phyloP scores from a whole-genome alignment of 2,113 vertebrate species.

The Sminthopsis crassicaudata region DNA sequence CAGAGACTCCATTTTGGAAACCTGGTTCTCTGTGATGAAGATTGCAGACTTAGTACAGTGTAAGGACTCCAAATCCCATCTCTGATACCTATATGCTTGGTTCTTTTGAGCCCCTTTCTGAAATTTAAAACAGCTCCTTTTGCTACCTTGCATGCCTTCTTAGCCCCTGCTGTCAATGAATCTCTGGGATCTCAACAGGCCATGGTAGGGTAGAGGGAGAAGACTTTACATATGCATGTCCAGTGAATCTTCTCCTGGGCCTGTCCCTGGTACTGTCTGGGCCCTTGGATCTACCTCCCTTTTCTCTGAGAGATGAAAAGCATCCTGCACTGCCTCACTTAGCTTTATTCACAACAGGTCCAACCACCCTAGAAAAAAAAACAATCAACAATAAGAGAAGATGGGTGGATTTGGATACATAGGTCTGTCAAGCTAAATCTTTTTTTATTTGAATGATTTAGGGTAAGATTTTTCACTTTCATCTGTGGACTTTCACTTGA shows the following conservation, averaged over 20 bases:
- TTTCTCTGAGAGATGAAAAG: neutral
- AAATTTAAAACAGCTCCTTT: no score
- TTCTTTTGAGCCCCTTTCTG: neutral
- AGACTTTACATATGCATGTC: neutral
- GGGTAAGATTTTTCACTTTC: constrained; percentile 19
- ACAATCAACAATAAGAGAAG: neutral
- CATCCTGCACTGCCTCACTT: constrained; percentile 4
- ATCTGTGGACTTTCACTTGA: constrained; percentile 10
- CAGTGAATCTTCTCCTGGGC: neutral
- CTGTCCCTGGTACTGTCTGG: neutral
- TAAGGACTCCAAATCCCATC: neutral
- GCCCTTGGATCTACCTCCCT: neutral
- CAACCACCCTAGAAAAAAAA: neutral
- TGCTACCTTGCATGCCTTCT: neutral
- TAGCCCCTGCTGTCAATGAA: neutral
- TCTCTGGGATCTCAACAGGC: constrained; percentile 5
- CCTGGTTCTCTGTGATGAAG: neutral
- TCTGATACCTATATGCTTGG: neutral
- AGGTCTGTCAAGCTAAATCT: neutral
- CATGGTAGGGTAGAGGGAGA: neutral
- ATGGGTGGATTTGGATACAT: neutral
- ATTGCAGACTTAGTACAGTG: neutral
- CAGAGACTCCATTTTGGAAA: neutral
- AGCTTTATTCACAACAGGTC: no score
- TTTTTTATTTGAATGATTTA: neutral